Base-by-base conservation (phyloP, 2,797 vertebrate genomes). In the Sebastolobus altivelis region DNA sequence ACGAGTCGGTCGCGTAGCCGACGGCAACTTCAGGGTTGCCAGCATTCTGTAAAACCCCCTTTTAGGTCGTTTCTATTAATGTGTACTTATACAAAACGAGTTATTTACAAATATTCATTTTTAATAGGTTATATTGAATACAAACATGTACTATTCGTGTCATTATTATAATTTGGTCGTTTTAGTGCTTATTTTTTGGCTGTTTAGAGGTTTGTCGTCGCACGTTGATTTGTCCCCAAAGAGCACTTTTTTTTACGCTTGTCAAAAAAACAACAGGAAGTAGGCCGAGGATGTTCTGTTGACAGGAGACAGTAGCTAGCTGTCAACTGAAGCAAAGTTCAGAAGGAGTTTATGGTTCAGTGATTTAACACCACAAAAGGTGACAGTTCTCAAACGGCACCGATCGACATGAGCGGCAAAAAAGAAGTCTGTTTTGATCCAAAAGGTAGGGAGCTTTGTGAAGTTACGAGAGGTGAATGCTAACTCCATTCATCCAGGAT, bases 401-500 rank as follows among this genome's bases (percentile, higher is more conserved):
- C 14, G 11, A 12, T 1, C 11, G 37, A 33, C 22, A 95, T 95
- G 95, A 93, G 90, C 59, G 76, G 3, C 25, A 25, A 69, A 10
- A 79, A 14, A 10, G 84, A 88, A 68, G 65, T 37, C 38, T 43
- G 22, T 61, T 96, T 96, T 81, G 95, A 96, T 65, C 93, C 95
- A 2, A 96, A 90, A 94, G 96, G 95, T 96, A 91, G 35, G 75
- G 1, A 31, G 14, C 27, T 70, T 5, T 49, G 2, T n/a, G 8
- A 38, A 60, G 8, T 4, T 10, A 25, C 25, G 25, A 25, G 25
- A 25, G 25, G 20, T 31, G 37, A 55, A 40, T 10, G 11, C 8
- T 27, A 0, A 10, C 16, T 38, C 37, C 6, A 65, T 27, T 75
- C 37, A 71, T 66, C 4, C 12, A 25, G 13, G 18, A 33, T 35